Evolutionary conservation across 2,888 invertebrate species (phyloP).

Genomic region (Gymnosoma rotundatum): DNA sequence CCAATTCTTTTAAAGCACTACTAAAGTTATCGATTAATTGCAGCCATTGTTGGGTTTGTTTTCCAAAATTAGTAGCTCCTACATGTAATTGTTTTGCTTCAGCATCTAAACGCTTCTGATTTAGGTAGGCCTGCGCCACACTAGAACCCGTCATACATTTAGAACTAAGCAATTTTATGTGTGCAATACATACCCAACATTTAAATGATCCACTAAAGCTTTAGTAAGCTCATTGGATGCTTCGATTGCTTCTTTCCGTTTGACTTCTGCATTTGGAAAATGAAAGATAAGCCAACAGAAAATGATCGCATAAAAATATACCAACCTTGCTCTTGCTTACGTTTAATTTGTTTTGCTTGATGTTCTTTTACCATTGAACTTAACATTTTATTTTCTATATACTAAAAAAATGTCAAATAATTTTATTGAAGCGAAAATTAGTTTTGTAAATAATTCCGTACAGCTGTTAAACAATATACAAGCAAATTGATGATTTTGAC

Average conservation of each 20-base stretch:
- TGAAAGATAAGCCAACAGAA: constrained; percentile 55
- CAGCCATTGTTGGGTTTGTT: constrained; percentile 99
- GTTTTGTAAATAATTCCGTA: constrained; percentile 12
- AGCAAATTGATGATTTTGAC: not conserved
- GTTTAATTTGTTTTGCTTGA: constrained; percentile 89
- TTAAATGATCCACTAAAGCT: constrained; percentile 97
- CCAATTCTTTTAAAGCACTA: constrained; percentile 93
- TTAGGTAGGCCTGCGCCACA: constrained; percentile 98
- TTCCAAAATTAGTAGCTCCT: constrained; percentile 96
- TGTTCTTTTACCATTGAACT: constrained; percentile 94
- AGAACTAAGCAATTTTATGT: not conserved
- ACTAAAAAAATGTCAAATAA: not conserved
- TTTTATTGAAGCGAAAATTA: not conserved
- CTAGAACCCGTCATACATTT: constrained; percentile 78
- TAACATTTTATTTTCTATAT: constrained; percentile 85
- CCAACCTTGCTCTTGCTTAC: constrained; percentile 92
- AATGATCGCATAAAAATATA: not conserved
- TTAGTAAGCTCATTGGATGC: constrained; percentile 97
- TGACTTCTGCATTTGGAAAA: constrained; percentile 86
- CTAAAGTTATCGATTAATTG: constrained; percentile 94
- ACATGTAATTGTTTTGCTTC: constrained; percentile 98
- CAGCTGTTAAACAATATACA: constrained; percentile 11
- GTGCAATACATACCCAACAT: constrained; percentile 92
- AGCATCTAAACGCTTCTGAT: constrained; percentile 98
- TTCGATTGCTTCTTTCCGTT: constrained; percentile 95